Conservation (phyloP, 2,113 vertebrate species). For the Actenoides lindsayi region DNA sequence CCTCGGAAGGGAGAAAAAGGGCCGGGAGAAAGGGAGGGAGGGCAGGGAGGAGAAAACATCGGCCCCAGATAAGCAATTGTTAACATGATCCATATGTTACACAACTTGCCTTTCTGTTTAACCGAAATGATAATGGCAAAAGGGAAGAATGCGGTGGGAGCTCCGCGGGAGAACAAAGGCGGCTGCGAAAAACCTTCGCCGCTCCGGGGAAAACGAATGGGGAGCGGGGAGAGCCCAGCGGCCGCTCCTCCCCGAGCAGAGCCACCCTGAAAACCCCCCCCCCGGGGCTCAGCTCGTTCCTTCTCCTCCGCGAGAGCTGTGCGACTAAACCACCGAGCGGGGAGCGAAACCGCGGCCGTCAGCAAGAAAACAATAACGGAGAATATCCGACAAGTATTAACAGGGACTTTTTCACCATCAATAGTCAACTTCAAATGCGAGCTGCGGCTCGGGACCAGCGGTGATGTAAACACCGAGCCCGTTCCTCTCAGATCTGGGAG, state of each 20-base stretch:
- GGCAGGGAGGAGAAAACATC: conserved; percentile 47
- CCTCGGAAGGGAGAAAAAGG: neutral
- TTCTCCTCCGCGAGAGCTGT: neutral
- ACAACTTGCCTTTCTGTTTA: conserved; percentile 77
- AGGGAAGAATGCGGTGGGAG: conserved; percentile 74
- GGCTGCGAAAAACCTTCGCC: conserved; percentile 65
- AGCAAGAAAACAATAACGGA: neutral
- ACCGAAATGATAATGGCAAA: conserved; percentile 79
- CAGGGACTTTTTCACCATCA: neutral
- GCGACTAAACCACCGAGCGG: rapidly evolving
- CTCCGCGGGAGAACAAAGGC: conserved; percentile 71
- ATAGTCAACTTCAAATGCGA: rapidly evolving
- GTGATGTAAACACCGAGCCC: neutral
- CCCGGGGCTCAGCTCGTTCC: rapidly evolving
- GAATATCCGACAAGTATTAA: neutral
- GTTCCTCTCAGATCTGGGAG: neutral
- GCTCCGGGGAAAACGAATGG: conserved; percentile 45
- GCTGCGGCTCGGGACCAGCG: neutral
- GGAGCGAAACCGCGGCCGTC: rapidly evolving
- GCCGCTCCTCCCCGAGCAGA: neutral
- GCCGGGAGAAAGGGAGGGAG: neutral
- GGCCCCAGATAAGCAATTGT: conserved; percentile 79
- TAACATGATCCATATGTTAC: conserved; percentile 83
- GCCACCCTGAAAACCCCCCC: neutral
- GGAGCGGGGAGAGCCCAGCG: neutral